Conservation (phyloP, 1,140 invertebrate species). For the Homarus americanus region DNA sequence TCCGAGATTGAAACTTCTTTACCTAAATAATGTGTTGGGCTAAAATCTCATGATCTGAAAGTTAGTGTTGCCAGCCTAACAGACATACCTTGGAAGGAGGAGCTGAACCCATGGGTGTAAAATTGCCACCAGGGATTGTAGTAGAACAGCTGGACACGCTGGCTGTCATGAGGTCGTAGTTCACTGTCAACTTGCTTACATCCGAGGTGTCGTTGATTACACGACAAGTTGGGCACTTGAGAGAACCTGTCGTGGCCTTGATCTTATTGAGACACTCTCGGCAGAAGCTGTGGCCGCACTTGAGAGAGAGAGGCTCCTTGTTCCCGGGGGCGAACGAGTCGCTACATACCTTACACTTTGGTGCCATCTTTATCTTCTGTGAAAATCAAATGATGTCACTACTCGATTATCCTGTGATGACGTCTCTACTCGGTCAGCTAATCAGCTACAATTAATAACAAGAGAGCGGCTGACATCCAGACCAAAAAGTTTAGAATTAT, state of each 20-base stretch:
- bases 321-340: neutral
- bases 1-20: no score
- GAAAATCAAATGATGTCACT: no score
- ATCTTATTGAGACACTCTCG: neutral
- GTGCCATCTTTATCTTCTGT: neutral
- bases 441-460: no score
- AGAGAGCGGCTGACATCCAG: no score
- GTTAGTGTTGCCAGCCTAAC: no score
- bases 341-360: neutral
- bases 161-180: neutral
- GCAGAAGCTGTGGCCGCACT: conserved; percentile 8
- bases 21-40: no score
- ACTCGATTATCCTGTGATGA: no score
- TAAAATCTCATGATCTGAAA: no score
- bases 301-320: neutral
- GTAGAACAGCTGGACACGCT: neutral
- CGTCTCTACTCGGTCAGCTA: no score
- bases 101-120: neutral
- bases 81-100: neutral
- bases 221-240: neutral
- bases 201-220: neutral
- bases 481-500: no score
- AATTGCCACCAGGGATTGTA: neutral
- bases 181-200: neutral
- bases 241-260: neutral